Conservation (phyloP, 2,113 vertebrate genomes). For the Azemiops feae region DNA sequence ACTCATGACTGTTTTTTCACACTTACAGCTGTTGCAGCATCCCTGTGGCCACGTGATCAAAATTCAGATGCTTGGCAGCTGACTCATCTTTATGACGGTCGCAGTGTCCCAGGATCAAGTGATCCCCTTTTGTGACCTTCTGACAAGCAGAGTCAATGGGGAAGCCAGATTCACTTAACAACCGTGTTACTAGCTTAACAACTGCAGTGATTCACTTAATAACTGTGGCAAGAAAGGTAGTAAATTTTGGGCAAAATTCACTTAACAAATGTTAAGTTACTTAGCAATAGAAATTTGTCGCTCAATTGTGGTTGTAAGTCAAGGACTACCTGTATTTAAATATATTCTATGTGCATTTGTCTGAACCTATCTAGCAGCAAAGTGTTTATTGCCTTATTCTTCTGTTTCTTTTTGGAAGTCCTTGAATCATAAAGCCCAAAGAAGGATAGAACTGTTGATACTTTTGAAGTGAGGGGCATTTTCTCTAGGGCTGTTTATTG, state of each 20-base stretch:
- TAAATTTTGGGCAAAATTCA: not conserved
- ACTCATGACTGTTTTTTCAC: not conserved
- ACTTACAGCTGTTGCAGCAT: not conserved
- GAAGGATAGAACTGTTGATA: not conserved
- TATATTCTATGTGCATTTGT: not conserved
- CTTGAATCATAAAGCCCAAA: not conserved
- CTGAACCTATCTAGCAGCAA: not conserved
- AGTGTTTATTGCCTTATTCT: not conserved
- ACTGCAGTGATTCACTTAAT: not conserved
- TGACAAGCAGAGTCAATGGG: not conserved
- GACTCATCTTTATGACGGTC: not conserved
- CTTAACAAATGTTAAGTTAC: not conserved
- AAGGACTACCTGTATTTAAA: not conserved
- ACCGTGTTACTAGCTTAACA: not conserved
- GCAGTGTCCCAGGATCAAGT: not conserved
- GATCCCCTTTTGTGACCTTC: not conserved
- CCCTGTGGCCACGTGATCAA: too few species aligned
- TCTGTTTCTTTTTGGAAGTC: not conserved
- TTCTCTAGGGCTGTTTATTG: not conserved
- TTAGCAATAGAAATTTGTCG: not conserved
- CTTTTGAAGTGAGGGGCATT: not conserved
- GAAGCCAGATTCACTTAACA: not conserved
- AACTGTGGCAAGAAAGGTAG: not conserved
- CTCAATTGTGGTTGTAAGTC: not conserved
- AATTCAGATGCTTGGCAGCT: not conserved